Base-by-base conservation (phyloP, 2,113 vertebrate genomes). In the Suncus etruscus region DNA sequence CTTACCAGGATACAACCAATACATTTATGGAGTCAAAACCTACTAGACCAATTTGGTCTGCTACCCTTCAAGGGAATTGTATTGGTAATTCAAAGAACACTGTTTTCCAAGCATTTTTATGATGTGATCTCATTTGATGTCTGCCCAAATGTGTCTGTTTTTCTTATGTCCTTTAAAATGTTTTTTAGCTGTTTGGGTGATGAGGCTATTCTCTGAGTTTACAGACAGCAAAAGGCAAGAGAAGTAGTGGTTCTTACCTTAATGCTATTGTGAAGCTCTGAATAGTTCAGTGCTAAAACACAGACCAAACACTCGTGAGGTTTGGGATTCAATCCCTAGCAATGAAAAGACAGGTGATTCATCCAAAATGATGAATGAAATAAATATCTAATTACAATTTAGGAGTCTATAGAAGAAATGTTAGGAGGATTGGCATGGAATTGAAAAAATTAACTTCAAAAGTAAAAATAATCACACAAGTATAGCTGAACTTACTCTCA, bases 51-150 rank as follows among this genome's bases (percentile, higher is more conserved):
- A 22, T 82, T 70, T 85, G 16, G 6, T 66, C 15, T 7, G 0
- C 72, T 8, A 63, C 66, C 58, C 8, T 51, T 86, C 48, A 27
- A 83, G 24, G 7, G 69, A 82, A 16, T 63, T 54, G 29, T 29
- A 72, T 70, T 89, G 70, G 1, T 32, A 25, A 61, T 72, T 15
- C 18, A 48, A 31, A 9, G 48, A 80, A 20, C 1, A 6, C 24
- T 73, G 8, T 69, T 84, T 87, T 87, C 27, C 63, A 72, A 91
- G 24, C 14, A 31, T 18, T 83, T 84, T 85, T 25, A 72, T 11
- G 27, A 0, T 39, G 27, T 72, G 22, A 58, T 74, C 63, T 91
- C n/a, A 29, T 48, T 66, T 77, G 72, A 90, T 8, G 1, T 39
- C 39, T 39, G 39, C 5, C 39, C 39, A 39, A 15, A 54, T 12